Evolutionary conservation across 2,113 vertebrate species (phyloP).

Genomic region (Otus sunia): DNA sequence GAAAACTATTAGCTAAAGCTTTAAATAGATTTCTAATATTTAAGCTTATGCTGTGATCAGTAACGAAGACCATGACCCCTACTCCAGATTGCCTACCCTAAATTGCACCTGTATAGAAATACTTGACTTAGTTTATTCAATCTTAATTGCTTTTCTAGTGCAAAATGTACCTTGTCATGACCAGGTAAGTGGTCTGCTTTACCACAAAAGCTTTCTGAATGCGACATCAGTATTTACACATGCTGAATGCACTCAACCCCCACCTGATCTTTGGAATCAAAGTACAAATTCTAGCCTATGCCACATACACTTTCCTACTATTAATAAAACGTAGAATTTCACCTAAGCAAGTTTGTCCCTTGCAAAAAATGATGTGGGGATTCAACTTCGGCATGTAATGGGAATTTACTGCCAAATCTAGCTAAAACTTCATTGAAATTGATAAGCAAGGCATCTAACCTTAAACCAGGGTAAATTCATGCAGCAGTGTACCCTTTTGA

Average conservation of each 20-base stretch:
- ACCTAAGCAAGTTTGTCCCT: neutral
- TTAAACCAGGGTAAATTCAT: neutral
- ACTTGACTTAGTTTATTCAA: neutral
- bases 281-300: conserved; percentile 10
- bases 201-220: neutral
- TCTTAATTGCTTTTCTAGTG: neutral
- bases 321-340: neutral
- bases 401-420: neutral
- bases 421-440: neutral
- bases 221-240: conserved; percentile 22
- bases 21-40: neutral
- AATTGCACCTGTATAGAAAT: neutral
- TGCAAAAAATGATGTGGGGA: neutral
- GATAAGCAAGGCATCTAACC: neutral
- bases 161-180: conserved; percentile 15
- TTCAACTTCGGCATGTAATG: neutral
- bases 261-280: conserved; percentile 32
- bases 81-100: neutral
- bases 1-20: neutral
- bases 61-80: neutral
- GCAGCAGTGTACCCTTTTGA: neutral
- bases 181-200: neutral
- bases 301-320: neutral
- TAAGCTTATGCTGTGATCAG: neutral
- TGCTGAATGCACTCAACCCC: neutral